These are phyloP conservation scores for Lucinisca nassula DNA, from an alignment of 2,888 invertebrate genomes.

Conservation along the genomic window DNA sequence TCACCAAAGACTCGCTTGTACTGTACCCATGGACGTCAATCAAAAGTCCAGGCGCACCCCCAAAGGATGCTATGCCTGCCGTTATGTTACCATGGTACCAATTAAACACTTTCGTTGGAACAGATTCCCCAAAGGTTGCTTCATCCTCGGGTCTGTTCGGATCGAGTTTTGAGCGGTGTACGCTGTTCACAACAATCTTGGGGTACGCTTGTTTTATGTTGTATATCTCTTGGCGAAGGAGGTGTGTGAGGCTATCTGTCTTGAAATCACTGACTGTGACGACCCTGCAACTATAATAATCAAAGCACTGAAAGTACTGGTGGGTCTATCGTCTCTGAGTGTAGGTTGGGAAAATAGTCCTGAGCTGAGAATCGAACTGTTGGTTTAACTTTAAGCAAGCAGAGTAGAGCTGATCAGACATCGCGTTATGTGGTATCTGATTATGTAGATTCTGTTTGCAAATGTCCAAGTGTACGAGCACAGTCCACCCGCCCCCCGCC, in stretches of 20 bases:
- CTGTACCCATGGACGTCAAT: slow-evolving; percentile 1
- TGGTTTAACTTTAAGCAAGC: no score
- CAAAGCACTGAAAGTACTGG: no score
- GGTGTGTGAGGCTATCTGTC: not conserved
- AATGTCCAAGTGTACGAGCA: no score
- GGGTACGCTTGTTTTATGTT: not conserved
- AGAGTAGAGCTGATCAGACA: no score
- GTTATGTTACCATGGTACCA: not conserved
- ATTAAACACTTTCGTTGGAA: not conserved
- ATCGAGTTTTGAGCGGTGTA: not conserved
- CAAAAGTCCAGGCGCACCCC: not conserved
- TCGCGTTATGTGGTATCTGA: no score
- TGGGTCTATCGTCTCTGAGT: no score
- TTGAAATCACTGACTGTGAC: not conserved
- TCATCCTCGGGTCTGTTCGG: not conserved
- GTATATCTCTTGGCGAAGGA: not conserved
- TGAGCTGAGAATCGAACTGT: no score
- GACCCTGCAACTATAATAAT: not conserved
- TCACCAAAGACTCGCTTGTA: no score
- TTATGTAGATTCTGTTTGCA: no score
- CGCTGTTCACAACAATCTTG: not conserved
- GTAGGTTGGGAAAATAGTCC: no score
- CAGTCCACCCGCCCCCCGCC: no score
- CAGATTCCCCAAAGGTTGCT: not conserved
- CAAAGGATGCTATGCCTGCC: not conserved